Evolutionary conservation across 1,140 invertebrate genomes (phyloP).

Genomic region (Aphis gossypii): DNA sequence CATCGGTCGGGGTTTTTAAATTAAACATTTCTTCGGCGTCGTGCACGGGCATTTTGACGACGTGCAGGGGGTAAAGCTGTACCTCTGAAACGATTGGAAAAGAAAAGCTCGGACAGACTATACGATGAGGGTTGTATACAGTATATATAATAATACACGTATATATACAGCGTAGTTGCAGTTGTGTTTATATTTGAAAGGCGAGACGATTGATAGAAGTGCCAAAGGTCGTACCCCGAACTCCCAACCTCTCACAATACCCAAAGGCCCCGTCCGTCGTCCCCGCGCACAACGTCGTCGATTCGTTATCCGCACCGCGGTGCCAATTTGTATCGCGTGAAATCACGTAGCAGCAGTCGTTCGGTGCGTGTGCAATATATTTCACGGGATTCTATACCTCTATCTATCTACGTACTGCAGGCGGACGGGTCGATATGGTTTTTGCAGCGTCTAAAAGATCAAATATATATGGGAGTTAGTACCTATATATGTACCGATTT

Average conservation of each 20-base stretch:
- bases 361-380: not conserved
- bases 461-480: not conserved
- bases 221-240: not conserved
- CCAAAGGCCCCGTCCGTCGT: not conserved
- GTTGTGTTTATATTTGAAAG: not conserved
- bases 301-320: slow-evolving; percentile 3
- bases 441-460: not conserved
- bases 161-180: not conserved
- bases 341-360: not conserved
- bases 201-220: slow-evolving; percentile 8
- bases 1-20: slow-evolving; percentile 21
- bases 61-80: not conserved
- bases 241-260: not conserved
- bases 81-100: not conserved
- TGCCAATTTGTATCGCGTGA: not conserved
- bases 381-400: not conserved
- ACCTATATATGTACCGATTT: not conserved
- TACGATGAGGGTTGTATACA: not conserved
- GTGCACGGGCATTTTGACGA: not conserved
- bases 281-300: not conserved
- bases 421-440: not conserved
- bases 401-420: not conserved
- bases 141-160: not conserved
- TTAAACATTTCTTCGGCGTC: not conserved
- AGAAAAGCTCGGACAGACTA: not conserved